Base-by-base conservation (phyloP, 2,797 vertebrate species). In the Gobionotothen gibberifrons region DNA sequence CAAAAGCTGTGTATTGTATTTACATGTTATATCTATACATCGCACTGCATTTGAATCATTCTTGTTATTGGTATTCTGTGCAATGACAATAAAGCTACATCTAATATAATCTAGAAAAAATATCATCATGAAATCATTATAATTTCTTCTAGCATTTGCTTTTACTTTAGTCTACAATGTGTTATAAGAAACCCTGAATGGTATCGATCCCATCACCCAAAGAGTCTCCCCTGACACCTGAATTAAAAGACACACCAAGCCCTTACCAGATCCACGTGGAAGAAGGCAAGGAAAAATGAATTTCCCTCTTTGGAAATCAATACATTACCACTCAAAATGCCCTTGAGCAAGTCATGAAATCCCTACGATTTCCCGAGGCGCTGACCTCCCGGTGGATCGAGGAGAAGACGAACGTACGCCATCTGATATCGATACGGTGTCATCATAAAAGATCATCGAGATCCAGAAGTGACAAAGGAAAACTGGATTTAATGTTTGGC, bases 271-370 rank as follows among this genome's bases (percentile, higher is more conserved):
- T 65, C 72, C 51, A 32, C 9, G 26, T 1, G 21, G 61, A 59
- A 26, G 29, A 32, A 40, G 55, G 42, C 42, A 54, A 21, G 66
- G 68, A 19, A 36, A 57, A 60, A 42, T 17, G 5, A 43, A 64
- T 49, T 44, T 19, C 56, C 59, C 26, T 14, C 26, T 7, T 49
- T n/a, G 44, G 2, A 67, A 47, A 82, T 82, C 69, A 81, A 76
- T 81, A 51, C 32, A 58, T 42, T 29, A 59, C 53, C 55, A 22
- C 54, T 43, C 9, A 54, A 77, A 72, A 55, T 29, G 42, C 16
- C 79, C 60, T 65, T 42, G 32, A 76, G 59, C 55, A 58, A 77
- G 22, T 57, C 54, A 68, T 71, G 61, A 44, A 76, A 69, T 36
- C 60, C 43, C 55, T 46, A 16, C 39, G 6, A 15, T 32, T 13